phyloP scores from a whole-genome alignment of 1,140 invertebrate species.

The Papilio helenus region DNA sequence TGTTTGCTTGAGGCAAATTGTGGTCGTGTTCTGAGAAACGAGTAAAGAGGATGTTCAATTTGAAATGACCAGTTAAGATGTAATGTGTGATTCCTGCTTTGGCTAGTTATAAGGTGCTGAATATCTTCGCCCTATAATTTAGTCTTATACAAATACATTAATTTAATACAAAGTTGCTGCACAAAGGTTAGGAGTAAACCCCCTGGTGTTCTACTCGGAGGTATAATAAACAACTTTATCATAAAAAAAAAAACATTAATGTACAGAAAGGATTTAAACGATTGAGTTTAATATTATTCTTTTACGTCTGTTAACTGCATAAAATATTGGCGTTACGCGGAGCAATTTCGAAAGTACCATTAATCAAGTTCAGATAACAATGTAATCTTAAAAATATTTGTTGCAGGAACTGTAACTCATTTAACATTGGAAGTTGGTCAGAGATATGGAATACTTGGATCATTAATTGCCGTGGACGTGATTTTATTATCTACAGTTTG shows the following conservation, averaged over 20 bases:
- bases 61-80: slow-evolving; percentile 55
- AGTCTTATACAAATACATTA: background rate
- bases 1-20: background rate
- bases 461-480: slow-evolving; percentile 9
- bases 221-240: too few species aligned
- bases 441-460: slow-evolving; percentile 12
- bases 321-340: background rate
- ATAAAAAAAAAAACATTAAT: background rate
- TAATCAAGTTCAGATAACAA: slow-evolving; percentile 22
- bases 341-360: slow-evolving; percentile 5
- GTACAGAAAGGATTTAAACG: background rate
- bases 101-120: background rate
- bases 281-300: background rate
- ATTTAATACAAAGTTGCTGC: too few species aligned
- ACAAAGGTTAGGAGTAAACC: too few species aligned
- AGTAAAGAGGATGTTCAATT: slow-evolving; percentile 60
- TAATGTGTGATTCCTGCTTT: slow-evolving; percentile 35
- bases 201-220: too few species aligned
- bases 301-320: background rate
- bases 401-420: slow-evolving; percentile 15
- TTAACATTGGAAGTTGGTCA: slow-evolving; percentile 18
- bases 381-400: slow-evolving; percentile 26
- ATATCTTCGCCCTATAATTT: too few species aligned
- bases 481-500: background rate
- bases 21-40: slow-evolving; percentile 40